These are phyloP conservation scores for Carduelis carduelis DNA, from an alignment of 2,797 vertebrate species.

Conservation along the genomic window DNA sequence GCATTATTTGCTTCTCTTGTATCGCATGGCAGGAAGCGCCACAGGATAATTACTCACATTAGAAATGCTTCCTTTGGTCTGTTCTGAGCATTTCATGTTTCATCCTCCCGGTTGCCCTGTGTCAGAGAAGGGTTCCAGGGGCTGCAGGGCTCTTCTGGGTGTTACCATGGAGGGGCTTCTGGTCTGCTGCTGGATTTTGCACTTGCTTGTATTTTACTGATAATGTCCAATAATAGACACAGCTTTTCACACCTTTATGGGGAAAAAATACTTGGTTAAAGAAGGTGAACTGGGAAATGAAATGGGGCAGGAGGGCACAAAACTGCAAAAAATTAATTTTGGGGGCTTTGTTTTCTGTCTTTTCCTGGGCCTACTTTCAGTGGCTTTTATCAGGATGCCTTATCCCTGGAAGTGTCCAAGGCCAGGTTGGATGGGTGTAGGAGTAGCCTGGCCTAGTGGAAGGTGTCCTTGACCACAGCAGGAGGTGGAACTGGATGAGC, in stretches of 20 bases:
- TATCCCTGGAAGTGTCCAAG: neutral
- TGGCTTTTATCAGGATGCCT: neutral
- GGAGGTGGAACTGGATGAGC: neutral
- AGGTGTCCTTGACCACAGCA: neutral
- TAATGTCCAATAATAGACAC: neutral
- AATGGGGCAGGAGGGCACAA: neutral
- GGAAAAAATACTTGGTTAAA: neutral
- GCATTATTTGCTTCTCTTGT: constrained; percentile 64
- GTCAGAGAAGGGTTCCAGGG: neutral
- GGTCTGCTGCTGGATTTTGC: neutral
- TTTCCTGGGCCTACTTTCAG: neutral
- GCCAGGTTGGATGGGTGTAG: neutral
- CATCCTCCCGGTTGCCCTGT: neutral
- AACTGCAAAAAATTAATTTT: neutral
- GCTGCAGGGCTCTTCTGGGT: neutral
- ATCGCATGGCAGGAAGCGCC: constrained; percentile 58
- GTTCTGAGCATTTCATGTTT: neutral
- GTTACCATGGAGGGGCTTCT: neutral
- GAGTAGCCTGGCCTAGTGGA: neutral
- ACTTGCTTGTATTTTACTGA: neutral
- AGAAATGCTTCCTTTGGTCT: constrained; percentile 48
- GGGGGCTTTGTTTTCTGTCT: neutral
- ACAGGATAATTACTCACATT: constrained; percentile 58
- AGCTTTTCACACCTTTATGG: neutral
- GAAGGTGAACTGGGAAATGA: neutral